Percentiles rank a stretch among this genome's conserved stretches.
Evolutionary conservation across 1,140 invertebrate genomes (phyloP).

Genomic region (Coelopa frigida): DNA sequence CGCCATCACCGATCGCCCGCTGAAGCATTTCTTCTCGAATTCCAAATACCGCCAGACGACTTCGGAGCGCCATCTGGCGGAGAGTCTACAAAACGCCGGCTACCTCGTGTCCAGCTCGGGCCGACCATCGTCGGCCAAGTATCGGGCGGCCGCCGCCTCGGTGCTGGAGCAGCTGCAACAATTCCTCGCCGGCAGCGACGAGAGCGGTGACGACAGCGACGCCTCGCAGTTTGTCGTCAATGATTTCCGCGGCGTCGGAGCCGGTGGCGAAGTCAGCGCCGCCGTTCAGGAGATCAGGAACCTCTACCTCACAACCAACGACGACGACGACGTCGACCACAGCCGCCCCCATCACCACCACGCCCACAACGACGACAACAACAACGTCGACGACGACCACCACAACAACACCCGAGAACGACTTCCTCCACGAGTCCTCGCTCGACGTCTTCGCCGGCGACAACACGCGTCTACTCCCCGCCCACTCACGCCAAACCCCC

Average conservation of each 20-base stretch:
- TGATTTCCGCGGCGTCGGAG: constrained; percentile 25
- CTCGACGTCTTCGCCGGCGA: not conserved
- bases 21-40: constrained; percentile 33
- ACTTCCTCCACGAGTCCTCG: constrained; percentile 8
- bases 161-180: constrained; percentile 35
- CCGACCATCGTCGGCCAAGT: constrained; percentile 17
- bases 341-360: constrained; percentile 7
- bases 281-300: constrained; percentile 29
- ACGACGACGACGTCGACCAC: constrained; percentile 6
- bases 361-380: constrained; percentile 4
- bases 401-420: constrained; percentile 26
- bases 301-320: too few species aligned
- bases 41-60: constrained; percentile 38
- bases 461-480: not conserved
- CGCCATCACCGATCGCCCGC: constrained; percentile 26
- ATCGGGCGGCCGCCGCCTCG: constrained; percentile 11
- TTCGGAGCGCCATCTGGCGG: constrained; percentile 29
- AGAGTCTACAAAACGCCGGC: constrained; percentile 36
- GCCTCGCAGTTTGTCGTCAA: constrained; percentile 35
- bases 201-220: constrained; percentile 33
- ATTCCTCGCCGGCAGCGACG: constrained; percentile 28
- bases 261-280: constrained; percentile 26
- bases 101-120: constrained; percentile 22
- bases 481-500: constrained; percentile 24
- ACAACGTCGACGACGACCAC: constrained; percentile 8